Conservation (phyloP, 2,797 vertebrate species). For the Malurus splendens region DNA sequence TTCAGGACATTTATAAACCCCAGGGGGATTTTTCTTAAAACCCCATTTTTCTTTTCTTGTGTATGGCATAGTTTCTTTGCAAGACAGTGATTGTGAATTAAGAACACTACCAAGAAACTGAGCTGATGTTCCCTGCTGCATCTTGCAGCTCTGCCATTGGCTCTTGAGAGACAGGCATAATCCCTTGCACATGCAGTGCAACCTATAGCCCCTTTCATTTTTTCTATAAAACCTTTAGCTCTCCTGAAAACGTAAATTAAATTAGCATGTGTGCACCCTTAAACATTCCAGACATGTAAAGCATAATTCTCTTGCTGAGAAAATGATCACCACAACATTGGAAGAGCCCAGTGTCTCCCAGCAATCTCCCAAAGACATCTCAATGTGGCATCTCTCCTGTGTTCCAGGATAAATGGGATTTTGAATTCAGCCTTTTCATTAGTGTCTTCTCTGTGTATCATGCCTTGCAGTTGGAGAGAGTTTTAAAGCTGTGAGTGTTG, state of each 20-base stretch:
- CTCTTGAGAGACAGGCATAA: neutral
- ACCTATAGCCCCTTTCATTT: neutral
- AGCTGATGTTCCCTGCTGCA: neutral
- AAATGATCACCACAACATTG: slow-evolving; percentile 76
- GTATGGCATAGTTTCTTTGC: neutral
- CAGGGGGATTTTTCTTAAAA: neutral
- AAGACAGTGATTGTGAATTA: neutral
- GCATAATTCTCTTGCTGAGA: slow-evolving; percentile 74
- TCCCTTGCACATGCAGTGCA: neutral
- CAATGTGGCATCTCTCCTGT: slow-evolving; percentile 61
- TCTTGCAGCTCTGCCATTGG: neutral
- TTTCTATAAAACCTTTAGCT: neutral
- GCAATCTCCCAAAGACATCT: slow-evolving; percentile 74
- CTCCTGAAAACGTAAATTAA: slow-evolving; percentile 45
- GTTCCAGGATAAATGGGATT: slow-evolving; percentile 81
- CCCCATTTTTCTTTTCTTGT: neutral
- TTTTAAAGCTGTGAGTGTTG: slow-evolving; percentile 44
- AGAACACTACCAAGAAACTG: neutral
- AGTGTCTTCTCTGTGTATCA: slow-evolving; percentile 14
- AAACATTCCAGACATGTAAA: slow-evolving; percentile 76
- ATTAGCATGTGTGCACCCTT: slow-evolving; percentile 47
- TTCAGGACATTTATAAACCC: neutral
- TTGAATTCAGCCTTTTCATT: slow-evolving; percentile 67
- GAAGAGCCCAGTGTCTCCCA: slow-evolving; percentile 67
- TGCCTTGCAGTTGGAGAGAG: slow-evolving; percentile 14